Evolutionary conservation across 2,888 invertebrate genomes (phyloP).

Genomic region (Philaethria dido): DNA sequence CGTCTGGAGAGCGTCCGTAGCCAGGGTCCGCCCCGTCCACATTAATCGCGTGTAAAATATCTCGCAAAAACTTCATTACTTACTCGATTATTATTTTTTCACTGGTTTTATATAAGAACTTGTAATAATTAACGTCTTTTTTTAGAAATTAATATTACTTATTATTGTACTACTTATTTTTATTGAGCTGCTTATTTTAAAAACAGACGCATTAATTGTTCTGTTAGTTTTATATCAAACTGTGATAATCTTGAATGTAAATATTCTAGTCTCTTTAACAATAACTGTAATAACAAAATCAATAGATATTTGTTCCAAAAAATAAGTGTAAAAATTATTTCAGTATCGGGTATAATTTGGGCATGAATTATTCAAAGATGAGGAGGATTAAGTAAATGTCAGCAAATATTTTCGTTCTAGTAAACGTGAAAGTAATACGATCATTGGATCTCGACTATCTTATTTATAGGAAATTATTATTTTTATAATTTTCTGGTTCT

Average conservation of each 20-base stretch:
- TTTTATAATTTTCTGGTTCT: background rate
- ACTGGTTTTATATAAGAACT: slow-evolving; percentile 27
- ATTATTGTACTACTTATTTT: background rate
- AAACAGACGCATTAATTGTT: background rate
- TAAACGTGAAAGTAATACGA: slow-evolving; percentile 12
- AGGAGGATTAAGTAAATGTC: slow-evolving; percentile 18
- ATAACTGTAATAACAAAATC: background rate
- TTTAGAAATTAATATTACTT: background rate
- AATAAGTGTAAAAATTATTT: background rate
- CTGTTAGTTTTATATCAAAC: background rate
- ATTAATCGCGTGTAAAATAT: slow-evolving; percentile 69
- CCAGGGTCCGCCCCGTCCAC: slow-evolving; percentile 57
- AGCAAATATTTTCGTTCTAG: slow-evolving; percentile 9
- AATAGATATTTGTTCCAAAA: background rate
- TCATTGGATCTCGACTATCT: slow-evolving; percentile 9
- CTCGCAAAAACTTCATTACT: slow-evolving; percentile 39
- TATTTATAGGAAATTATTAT: slow-evolving; percentile 9
- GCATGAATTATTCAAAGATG: slow-evolving; percentile 17
- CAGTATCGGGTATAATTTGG: slow-evolving; percentile 3
- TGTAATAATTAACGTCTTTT: slow-evolving; percentile 12
- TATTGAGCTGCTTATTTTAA: background rate
- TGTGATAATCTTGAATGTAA: background rate
- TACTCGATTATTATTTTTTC: slow-evolving; percentile 20
- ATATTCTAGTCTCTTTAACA: background rate
- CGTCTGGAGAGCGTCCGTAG: slow-evolving; percentile 67